phyloP scores from a whole-genome alignment of 2,888 invertebrate species.

The Lasioglossum vierecki region DNA sequence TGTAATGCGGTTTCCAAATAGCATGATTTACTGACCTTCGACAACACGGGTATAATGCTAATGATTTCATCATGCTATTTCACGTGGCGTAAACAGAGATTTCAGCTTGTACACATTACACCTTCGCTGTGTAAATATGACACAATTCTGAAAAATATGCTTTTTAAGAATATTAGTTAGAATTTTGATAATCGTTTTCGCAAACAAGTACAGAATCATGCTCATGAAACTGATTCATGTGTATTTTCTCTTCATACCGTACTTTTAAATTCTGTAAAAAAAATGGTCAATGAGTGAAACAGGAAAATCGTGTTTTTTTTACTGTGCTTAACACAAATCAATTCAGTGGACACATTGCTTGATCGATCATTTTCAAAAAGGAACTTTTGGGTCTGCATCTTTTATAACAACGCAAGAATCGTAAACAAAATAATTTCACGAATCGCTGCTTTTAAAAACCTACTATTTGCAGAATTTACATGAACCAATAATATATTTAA shows the following conservation, averaged over 20 bases:
- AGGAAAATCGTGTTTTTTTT: too few relatives aligned
- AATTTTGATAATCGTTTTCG: neutral
- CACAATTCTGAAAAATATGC: neutral
- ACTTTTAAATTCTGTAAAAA: neutral
- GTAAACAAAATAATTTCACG: too few relatives aligned
- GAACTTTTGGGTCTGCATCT: neutral
- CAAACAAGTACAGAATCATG: neutral
- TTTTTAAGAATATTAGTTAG: neutral
- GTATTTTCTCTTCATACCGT: neutral
- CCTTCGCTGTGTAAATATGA: neutral
- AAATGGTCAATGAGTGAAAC: too few relatives aligned
- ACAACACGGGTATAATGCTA: neutral
- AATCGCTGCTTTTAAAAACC: neutral
- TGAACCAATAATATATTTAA: too few relatives aligned
- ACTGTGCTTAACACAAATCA: too few relatives aligned
- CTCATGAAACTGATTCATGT: neutral
- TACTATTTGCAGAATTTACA: too few relatives aligned
- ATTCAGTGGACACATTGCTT: neutral
- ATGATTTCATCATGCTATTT: neutral
- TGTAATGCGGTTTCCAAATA: conserved; percentile 5
- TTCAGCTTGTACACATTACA: neutral
- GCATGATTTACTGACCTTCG: neutral
- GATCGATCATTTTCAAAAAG: neutral
- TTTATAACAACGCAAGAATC: neutral
- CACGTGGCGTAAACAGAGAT: neutral